phyloP scores from a whole-genome alignment of 2,797 vertebrate genomes.

The Sebastes kiyomatsui region DNA sequence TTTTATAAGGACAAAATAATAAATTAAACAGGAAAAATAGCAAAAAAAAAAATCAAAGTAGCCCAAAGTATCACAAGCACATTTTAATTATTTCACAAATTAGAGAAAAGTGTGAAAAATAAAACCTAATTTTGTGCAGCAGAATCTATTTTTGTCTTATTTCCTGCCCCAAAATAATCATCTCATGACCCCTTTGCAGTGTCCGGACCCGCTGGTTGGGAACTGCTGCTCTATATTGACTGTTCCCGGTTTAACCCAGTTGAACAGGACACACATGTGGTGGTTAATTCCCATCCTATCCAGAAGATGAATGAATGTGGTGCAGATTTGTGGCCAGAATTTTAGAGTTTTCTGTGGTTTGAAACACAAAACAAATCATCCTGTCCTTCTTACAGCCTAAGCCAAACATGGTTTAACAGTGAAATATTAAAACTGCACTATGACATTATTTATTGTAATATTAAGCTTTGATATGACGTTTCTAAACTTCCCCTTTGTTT shows the following conservation, averaged over 20 bases:
- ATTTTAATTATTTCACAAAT: neutral
- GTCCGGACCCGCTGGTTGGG: neutral
- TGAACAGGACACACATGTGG: neutral
- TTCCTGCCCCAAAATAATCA: neutral
- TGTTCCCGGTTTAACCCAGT: neutral
- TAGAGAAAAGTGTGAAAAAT: neutral
- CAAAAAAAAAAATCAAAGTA: neutral
- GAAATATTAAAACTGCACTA: constrained; percentile 24
- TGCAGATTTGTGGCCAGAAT: neutral
- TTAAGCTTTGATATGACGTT: neutral
- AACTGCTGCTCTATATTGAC: neutral
- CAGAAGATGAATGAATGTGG: constrained; percentile 13
- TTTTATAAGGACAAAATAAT: neutral
- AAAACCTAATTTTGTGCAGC: neutral
- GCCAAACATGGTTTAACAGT: neutral
- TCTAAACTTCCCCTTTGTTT: neutral
- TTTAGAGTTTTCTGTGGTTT: neutral
- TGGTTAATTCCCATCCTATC: constrained; percentile 2
- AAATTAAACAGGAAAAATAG: neutral
- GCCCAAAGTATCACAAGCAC: neutral
- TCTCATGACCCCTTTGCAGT: neutral
- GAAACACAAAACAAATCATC: constrained; percentile 5
- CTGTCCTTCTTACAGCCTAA: constrained; percentile 3
- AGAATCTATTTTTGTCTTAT: neutral
- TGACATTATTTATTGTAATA: constrained; percentile 17